Percentiles rank a stretch among this genome's conserved stretches.
phyloP scores from a whole-genome alignment of 2,888 invertebrate species.

The Volucella zonaria region DNA sequence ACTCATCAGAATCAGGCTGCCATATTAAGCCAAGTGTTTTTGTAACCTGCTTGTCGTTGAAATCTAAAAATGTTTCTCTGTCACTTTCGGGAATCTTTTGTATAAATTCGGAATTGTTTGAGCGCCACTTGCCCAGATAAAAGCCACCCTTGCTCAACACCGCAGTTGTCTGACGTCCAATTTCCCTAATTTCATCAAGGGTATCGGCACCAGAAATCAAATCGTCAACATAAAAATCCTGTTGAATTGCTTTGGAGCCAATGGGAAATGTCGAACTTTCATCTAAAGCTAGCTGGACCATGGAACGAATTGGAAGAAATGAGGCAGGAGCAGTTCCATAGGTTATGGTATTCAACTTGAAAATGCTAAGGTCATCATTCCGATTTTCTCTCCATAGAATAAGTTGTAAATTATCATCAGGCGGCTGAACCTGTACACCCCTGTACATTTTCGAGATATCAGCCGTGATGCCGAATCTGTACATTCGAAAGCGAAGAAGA shows the following conservation, averaged over 20 bases:
- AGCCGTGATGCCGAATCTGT: slow-evolving; percentile 6
- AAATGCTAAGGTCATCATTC: slow-evolving; percentile 8
- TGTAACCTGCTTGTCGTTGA: too few species aligned
- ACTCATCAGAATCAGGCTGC: too few species aligned
- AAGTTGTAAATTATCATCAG: slow-evolving; percentile 10
- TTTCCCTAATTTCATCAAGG: slow-evolving; percentile 4
- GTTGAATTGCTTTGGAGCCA: slow-evolving; percentile 7
- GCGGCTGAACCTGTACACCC: slow-evolving; percentile 5
- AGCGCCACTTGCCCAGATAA: slow-evolving; percentile 1
- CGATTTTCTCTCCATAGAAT: slow-evolving; percentile 11
- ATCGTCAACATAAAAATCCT: slow-evolving; percentile 15
- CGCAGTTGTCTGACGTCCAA: slow-evolving; percentile 2
- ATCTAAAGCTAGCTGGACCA: not conserved
- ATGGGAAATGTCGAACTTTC: not conserved
- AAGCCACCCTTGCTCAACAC: not conserved
- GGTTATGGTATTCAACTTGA: too few species aligned
- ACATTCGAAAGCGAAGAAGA: not conserved
- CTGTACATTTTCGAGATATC: slow-evolving; percentile 18
- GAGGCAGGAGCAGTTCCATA: too few species aligned
- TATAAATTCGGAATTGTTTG: not conserved
- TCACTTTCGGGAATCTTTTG: too few species aligned
- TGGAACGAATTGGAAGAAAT: not conserved
- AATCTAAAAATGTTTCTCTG: too few species aligned
- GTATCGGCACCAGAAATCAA: slow-evolving; percentile 8
- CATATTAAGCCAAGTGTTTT: too few species aligned